Evolutionary conservation across 2,797 vertebrate species (phyloP).

Genomic region (Enteromius paludinosus): DNA sequence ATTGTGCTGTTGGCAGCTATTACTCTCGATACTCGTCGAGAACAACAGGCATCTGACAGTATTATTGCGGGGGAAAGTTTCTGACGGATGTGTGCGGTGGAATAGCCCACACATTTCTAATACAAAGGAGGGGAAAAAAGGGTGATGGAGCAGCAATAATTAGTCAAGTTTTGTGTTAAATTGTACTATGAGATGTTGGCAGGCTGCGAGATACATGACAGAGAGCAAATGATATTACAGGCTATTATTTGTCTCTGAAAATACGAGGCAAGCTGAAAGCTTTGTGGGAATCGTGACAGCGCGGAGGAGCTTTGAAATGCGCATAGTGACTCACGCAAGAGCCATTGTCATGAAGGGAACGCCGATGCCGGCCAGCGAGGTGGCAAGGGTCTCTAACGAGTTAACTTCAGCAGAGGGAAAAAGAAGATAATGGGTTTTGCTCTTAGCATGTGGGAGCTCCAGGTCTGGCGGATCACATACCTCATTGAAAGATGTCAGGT

Average conservation of each 20-base stretch:
- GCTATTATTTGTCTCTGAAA: conserved; percentile 61
- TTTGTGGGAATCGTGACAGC: conserved; percentile 25
- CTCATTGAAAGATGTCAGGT: conserved; percentile 99
- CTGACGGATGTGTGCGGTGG: conserved; percentile 46
- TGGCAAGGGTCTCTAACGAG: conserved; percentile 18
- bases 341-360: conserved; percentile 17
- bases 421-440: neutral
- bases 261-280: conserved; percentile 56
- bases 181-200: conserved; percentile 58
- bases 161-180: conserved; percentile 71
- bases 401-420: neutral
- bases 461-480: conserved; percentile 70
- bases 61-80: conserved; percentile 41
- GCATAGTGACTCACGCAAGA: conserved; percentile 30
- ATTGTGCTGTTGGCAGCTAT: conserved; percentile 29
- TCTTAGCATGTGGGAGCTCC: neutral
- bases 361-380: neutral
- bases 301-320: conserved; percentile 37
- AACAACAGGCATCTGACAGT: conserved; percentile 58
- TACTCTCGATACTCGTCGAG: conserved; percentile 39
- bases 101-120: conserved; percentile 56
- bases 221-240: conserved; percentile 68
- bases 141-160: conserved; percentile 58
- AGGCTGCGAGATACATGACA: conserved; percentile 58
- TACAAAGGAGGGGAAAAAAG: conserved; percentile 60